Conservation (phyloP, 2,113 vertebrate species). For the Poicephalus gulielmi region DNA sequence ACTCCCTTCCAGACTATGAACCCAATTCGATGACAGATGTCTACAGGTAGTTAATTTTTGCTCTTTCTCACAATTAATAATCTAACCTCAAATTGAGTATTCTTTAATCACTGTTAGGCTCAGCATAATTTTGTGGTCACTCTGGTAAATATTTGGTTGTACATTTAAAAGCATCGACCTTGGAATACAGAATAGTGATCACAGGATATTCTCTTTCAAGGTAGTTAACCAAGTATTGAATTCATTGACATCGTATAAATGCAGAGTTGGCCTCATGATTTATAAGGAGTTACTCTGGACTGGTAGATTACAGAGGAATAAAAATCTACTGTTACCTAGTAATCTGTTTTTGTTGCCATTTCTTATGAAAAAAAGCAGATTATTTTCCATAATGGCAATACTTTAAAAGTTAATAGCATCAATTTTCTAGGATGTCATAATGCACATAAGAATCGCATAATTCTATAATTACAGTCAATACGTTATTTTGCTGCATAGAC, state of each 20-base stretch:
- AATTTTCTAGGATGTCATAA: neutral
- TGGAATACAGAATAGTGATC: neutral
- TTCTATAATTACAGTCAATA: neutral
- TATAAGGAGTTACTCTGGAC: neutral
- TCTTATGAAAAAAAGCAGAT: neutral
- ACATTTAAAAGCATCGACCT: neutral
- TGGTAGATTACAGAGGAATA: neutral
- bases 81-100: neutral
- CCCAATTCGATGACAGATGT: slow-evolving; percentile 77
- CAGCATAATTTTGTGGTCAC: neutral
- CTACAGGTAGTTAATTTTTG: slow-evolving; percentile 73
- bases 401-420: neutral
- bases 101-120: neutral
- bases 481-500: neutral
- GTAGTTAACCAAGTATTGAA: neutral
- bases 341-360: neutral
- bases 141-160: neutral
- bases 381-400: neutral
- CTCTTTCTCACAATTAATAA: neutral
- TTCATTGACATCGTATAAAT: neutral
- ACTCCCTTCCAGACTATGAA: slow-evolving; percentile 63
- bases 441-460: neutral
- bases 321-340: neutral
- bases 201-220: neutral
- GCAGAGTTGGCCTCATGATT: neutral